Evolutionary conservation across 1,140 invertebrate genomes (phyloP), one percentile per base, ranked within the genome.

Genomic region (Cydia splendana): DNA sequence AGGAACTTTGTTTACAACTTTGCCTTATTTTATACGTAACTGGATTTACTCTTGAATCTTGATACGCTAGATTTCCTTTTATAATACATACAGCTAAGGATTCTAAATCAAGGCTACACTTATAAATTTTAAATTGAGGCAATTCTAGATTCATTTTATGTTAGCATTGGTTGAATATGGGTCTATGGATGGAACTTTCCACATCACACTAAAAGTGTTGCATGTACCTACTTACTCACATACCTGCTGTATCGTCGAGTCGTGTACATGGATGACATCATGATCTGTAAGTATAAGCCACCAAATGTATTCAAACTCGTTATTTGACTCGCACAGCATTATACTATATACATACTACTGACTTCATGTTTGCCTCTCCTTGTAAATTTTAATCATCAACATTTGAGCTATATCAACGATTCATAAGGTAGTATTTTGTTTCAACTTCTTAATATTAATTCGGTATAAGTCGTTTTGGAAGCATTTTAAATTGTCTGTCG

Each of bases 181-280:
- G 67, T 74, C 65, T 73, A 74, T 65, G 79, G 71, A 80, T 88
- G 86, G 86, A 87, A 88, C 79, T 87, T 88, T 88, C 86, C 86
- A 85, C 34, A 75, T 67, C 42, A 67, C 75, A 78, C 79, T 81
- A 75, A 79, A 79, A 79, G 81, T 80, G 67, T 38, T 71, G 67
- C 38, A 71, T 71, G 67, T 71, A 71, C 67, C 5, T 38, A 34
- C 28, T 71, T 71, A 71, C 38, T 28, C 67, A 38, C 67, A 71
- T 34, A 71, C 30, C 67, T 71, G 67, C n/a, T 13, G n/a, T 38
- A 13, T 42, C 34, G 67, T 38, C n/a, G n/a, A 69, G 57, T 24
- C 57, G 20, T 24, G 57, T 62, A 53, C 24, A 71, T 71, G 30
- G 67, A 71, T 71, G 67, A 71, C 67, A 71, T 71, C 67, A 71